Conservation (phyloP, 2,113 vertebrate species). For the Corydoras sp. region DNA sequence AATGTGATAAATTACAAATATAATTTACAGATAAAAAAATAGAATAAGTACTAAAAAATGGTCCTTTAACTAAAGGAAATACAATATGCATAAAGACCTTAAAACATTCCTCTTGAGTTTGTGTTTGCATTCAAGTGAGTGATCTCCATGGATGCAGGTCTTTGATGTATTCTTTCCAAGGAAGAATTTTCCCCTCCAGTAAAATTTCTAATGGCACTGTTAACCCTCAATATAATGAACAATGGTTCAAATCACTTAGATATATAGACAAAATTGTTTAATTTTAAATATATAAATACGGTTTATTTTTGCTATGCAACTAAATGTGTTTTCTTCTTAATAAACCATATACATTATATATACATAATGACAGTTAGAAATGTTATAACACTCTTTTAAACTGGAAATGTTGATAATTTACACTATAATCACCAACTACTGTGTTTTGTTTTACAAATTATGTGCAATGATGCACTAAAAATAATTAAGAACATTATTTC, state of each 20-base stretch:
- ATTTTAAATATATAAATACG: too few relatives aligned
- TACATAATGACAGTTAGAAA: too few relatives aligned
- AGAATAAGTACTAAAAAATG: background rate
- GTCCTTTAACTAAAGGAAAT: background rate
- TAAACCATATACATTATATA: too few relatives aligned
- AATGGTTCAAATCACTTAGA: background rate
- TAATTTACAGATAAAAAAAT: background rate
- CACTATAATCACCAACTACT: too few relatives aligned
- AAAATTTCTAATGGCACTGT: constrained; percentile 16
- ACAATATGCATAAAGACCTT: background rate
- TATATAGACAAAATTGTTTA: too few relatives aligned
- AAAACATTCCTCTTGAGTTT: constrained; percentile 20
- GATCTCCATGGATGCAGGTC: constrained; percentile 35
- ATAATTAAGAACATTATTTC: background rate
- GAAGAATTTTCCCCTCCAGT: constrained; percentile 10
- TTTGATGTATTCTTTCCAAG: constrained; percentile 33
- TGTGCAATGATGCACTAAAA: too few relatives aligned
- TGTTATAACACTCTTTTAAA: too few relatives aligned
- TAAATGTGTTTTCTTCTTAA: too few relatives aligned
- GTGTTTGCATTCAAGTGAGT: constrained; percentile 20
- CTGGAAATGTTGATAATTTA: too few relatives aligned
- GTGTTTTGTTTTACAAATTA: too few relatives aligned
- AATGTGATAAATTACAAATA: too few relatives aligned
- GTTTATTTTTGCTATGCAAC: too few relatives aligned
- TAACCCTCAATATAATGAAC: background rate